Evolutionary conservation across 1,140 invertebrate genomes (phyloP), one percentile per base, ranked within the genome.

Genomic region (Drosophila lini): DNA sequence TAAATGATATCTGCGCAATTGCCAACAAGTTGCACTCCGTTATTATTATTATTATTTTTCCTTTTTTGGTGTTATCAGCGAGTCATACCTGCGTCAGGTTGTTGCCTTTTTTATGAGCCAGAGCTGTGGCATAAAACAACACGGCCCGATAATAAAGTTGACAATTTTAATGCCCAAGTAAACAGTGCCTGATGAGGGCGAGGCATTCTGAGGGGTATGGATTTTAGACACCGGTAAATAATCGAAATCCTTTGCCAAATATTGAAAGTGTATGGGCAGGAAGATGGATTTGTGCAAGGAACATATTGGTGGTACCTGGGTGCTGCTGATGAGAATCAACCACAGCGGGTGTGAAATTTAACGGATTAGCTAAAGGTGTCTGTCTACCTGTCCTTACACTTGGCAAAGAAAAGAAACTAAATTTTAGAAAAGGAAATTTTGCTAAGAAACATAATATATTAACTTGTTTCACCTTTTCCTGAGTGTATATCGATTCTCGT

Each of bases 261-360:
- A 68, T 34, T 40, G 8, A 31, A 41, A 50, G 80, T 78, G 69
- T 67, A 55, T 64, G 56, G 34, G 41, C 34, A 45, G 62, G 48
- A 60, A 32, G 44, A 13, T 22, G 48, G 59, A 56, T 56, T 63
- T 80, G 55, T 61, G 15, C 9, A 32, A 32, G 50, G 55, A n/a
- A 52, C 52, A 55, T 40, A 42, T 28, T 41, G 22, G 32, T 63
- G 50, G 58, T 64, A 73, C 62, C 63, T 68, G 47, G 22, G 25
- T 28, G 25, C 32, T 77, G 50, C 74, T 86, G 70, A 86, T 73
- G 56, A 78, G 62, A 78, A 82, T 53, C 70, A 74, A 70, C 84
- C 84, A 58, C 84, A 80, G 83, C 80, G 80, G 83, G 83, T 88
- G 83, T 88, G 83, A 88, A 88, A 68, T 70, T 83, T 89, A 64